Percentiles rank a stretch among this genome's conserved stretches.
Evolutionary conservation across 92 coral and sea anemone species (phyloP).

Genomic region (Virgularia gustaviana): DNA sequence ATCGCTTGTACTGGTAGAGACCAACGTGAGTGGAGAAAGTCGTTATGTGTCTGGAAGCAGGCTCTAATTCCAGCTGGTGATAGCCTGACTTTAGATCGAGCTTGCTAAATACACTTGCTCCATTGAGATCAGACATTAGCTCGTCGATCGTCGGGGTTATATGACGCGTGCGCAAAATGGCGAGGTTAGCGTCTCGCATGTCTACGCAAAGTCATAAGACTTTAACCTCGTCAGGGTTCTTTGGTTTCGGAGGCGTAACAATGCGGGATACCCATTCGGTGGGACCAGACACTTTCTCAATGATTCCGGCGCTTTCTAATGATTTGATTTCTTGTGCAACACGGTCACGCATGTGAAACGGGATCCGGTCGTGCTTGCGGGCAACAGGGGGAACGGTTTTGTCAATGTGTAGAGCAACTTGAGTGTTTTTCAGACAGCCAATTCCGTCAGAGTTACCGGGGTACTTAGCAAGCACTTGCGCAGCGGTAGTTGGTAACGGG

Average conservation of each 20-base stretch:
- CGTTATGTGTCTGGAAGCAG: slow-evolving; percentile 41
- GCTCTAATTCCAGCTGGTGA: slow-evolving; percentile 39
- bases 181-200: slow-evolving; percentile 47
- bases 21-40: slow-evolving; percentile 39
- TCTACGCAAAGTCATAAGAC: slow-evolving; percentile 44
- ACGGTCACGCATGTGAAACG: slow-evolving; percentile 38
- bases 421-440: slow-evolving; percentile 33
- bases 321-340: slow-evolving; percentile 23
- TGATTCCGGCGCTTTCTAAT: slow-evolving; percentile 31
- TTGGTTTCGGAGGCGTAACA: slow-evolving; percentile 44
- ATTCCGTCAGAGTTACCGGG: slow-evolving; percentile 19
- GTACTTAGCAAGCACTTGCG: slow-evolving; percentile 11
- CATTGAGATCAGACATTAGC: slow-evolving; percentile 24
- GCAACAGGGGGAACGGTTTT: slow-evolving; percentile 24
- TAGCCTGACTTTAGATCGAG: slow-evolving; percentile 45
- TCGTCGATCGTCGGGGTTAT: slow-evolving; percentile 5
- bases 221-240: slow-evolving; percentile 26
- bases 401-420: slow-evolving; percentile 39
- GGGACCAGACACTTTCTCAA: slow-evolving; percentile 44
- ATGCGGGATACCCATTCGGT: slow-evolving; percentile 37
- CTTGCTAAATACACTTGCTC: slow-evolving; percentile 45
- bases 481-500: not conserved
- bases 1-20: slow-evolving; percentile 28
- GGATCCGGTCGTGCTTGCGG: slow-evolving; percentile 35
- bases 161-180: slow-evolving; percentile 6